Conservation (phyloP, 2,888 invertebrate genomes). For the Netelia inedita region DNA sequence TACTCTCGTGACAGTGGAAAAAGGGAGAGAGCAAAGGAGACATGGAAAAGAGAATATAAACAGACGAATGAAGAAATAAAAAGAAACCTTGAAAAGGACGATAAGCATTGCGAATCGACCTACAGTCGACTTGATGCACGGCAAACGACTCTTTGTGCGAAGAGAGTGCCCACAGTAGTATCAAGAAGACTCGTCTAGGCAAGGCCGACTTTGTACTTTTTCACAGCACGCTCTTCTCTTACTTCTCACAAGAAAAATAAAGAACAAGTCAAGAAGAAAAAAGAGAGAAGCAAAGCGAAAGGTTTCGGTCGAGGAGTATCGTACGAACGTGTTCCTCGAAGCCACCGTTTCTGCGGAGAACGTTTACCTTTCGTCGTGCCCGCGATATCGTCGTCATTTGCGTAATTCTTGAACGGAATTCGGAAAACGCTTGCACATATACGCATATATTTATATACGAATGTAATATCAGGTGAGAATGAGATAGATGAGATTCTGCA, state of each 20-base stretch:
- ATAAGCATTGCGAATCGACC: constrained; percentile 18
- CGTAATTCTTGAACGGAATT: constrained; percentile 42
- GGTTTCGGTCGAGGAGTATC: neutral
- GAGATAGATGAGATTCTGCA: constrained; percentile 14
- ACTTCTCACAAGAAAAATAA: constrained; percentile 3
- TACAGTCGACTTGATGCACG: neutral
- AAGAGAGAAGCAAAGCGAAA: constrained; percentile 18
- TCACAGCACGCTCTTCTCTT: constrained; percentile 30
- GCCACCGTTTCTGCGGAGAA: too few species aligned
- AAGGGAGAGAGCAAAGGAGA: constrained; percentile 1
- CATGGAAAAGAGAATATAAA: constrained; percentile 13
- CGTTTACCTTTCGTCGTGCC: constrained; percentile 11
- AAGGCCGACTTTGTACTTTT: constrained; percentile 54
- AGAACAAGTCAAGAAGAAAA: neutral
- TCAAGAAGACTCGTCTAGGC: constrained; percentile 27
- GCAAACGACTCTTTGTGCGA: constrained; percentile 6
- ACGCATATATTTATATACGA: neutral
- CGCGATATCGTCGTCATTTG: neutral
- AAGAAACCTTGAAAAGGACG: constrained; percentile 19
- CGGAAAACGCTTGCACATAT: constrained; percentile 48
- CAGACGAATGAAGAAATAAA: neutral
- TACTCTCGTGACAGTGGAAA: constrained; percentile 3
- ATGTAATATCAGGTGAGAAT: constrained; percentile 19
- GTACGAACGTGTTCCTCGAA: too few species aligned
- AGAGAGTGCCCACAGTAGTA: constrained; percentile 19